Percentiles rank a stretch among this genome's conserved stretches.
phyloP scores from a whole-genome alignment of 2,888 invertebrate species.

The Drosophila phalerata region DNA sequence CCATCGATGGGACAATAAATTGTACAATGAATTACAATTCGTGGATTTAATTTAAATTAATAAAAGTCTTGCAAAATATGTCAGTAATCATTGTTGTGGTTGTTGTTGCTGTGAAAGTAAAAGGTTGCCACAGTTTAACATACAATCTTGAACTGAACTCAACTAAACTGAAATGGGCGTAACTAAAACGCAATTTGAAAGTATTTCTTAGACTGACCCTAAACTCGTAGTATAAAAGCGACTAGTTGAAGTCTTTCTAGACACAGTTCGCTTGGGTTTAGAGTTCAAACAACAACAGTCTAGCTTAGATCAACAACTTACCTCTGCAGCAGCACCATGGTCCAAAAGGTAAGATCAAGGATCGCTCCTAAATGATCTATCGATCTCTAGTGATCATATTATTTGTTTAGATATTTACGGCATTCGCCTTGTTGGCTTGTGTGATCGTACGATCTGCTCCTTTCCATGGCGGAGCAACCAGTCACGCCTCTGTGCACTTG shows the following conservation, averaged over 20 bases:
- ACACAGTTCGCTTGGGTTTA: conserved; percentile 65
- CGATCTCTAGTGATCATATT: neutral
- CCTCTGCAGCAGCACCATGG: conserved; percentile 67
- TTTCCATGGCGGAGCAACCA: conserved; percentile 69
- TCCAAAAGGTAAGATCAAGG: conserved; percentile 66
- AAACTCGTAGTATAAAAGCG: conserved; percentile 58
- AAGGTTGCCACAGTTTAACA: conserved; percentile 16
- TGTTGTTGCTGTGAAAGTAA: conserved; percentile 60
- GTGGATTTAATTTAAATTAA: conserved; percentile 64
- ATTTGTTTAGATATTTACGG: conserved; percentile 51
- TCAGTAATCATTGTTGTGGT: conserved; percentile 29
- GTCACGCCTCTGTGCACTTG: conserved; percentile 75
- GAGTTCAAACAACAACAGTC: conserved; percentile 54
- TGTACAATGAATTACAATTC: conserved; percentile 74
- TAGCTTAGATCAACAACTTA: conserved; percentile 55
- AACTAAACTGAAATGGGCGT: conserved; percentile 43
- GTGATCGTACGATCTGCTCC: conserved; percentile 52
- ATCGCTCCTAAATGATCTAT: neutral
- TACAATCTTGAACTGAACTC: conserved; percentile 42
- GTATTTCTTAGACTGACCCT: conserved; percentile 33
- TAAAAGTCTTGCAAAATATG: conserved; percentile 30
- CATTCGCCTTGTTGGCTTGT: conserved; percentile 60
- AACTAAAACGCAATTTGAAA: conserved; percentile 58
- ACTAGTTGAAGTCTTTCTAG: conserved; percentile 20
- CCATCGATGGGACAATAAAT: conserved; percentile 80